These are phyloP conservation scores for Drosophila athabasca DNA, from an alignment of 1,140 invertebrate genomes.

Conservation along the genomic window DNA sequence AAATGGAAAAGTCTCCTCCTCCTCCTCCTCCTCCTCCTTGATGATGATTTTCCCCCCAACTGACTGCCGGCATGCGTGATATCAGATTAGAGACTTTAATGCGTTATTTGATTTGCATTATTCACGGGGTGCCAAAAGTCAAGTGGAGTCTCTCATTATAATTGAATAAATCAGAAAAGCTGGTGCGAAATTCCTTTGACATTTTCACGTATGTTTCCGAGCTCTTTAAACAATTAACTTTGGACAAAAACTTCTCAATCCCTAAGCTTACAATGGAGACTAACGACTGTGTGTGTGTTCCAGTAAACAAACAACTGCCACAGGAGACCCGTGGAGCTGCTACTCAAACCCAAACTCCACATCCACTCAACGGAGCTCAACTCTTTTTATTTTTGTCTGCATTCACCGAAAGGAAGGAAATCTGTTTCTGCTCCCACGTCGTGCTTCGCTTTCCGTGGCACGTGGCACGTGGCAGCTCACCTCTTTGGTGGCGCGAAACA, in stretches of 20 bases:
- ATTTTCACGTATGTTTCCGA: conserved; percentile 43
- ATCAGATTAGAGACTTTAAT: conserved; percentile 42
- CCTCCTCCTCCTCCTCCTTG: too few species aligned
- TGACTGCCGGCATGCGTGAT: conserved; percentile 13
- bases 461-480: conserved; percentile 32
- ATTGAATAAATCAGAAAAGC: conserved; percentile 54
- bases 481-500: conserved; percentile 54
- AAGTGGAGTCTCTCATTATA: conserved; percentile 33
- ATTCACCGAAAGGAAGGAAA: conserved; percentile 61
- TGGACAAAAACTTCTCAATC: conserved; percentile 53
- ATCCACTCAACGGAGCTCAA: conserved; percentile 11
- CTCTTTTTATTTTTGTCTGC: conserved; percentile 48
- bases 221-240: conserved; percentile 72
- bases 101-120: conserved; percentile 45
- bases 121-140: conserved; percentile 47
- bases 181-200: conserved; percentile 14
- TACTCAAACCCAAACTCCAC: not conserved
- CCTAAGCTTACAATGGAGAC: conserved; percentile 46
- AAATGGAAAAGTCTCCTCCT: conserved; percentile 8
- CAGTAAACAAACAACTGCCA: not conserved
- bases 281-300: conserved; percentile 2
- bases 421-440: conserved; percentile 45
- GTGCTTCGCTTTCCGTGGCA: conserved; percentile 36
- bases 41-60: conserved; percentile 1
- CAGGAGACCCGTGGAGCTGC: conserved; percentile 2